A percentile compares a stretch with the other conserved stretches of the same genome.
phyloP scores from a whole-genome alignment of 2,113 vertebrate species.

The Colossoma macropomum region DNA sequence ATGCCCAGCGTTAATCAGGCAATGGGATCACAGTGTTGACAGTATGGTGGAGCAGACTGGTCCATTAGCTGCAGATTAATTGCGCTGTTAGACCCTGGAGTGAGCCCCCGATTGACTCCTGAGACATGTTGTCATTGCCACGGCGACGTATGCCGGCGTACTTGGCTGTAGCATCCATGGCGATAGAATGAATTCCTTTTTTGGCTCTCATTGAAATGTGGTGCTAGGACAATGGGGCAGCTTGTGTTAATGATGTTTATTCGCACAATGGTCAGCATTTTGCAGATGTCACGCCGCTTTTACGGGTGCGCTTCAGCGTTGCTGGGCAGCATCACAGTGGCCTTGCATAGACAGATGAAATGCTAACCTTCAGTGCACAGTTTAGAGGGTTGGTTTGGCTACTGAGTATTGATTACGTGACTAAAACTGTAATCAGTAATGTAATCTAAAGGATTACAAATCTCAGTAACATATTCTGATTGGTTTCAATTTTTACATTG shows the following conservation, averaged over 20 bases:
- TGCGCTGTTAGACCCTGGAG: constrained; percentile 46
- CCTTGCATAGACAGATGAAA: neutral
- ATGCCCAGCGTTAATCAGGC: constrained; percentile 70
- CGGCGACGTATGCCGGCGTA: constrained; percentile 35
- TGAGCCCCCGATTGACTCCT: constrained; percentile 38
- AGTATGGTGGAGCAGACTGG: constrained; percentile 58
- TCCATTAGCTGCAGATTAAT: constrained; percentile 65
- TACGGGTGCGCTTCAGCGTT: constrained; percentile 14
- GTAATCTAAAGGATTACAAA: constrained; percentile 1
- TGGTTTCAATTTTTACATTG: neutral
- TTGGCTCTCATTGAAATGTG: constrained; percentile 49
- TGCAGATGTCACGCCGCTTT: constrained; percentile 25
- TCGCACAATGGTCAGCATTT: constrained; percentile 41
- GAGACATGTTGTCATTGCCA: constrained; percentile 57
- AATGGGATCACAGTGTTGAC: constrained; percentile 64
- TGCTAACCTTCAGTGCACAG: neutral
- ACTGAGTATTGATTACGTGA: constrained; percentile 14
- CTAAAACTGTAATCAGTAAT: constrained; percentile 20
- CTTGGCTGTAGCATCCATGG: constrained; percentile 37
- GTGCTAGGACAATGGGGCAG: constrained; percentile 45
- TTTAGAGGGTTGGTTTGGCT: neutral
- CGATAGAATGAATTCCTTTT: constrained; percentile 57
- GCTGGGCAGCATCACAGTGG: constrained; percentile 25
- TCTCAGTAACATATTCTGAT: constrained; percentile 6
- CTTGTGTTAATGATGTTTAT: constrained; percentile 52